A percentile compares a stretch with the other conserved stretches of the same genome.
Conservation (phyloP, 2,888 invertebrate genomes). For the Pelosia muscerda region DNA sequence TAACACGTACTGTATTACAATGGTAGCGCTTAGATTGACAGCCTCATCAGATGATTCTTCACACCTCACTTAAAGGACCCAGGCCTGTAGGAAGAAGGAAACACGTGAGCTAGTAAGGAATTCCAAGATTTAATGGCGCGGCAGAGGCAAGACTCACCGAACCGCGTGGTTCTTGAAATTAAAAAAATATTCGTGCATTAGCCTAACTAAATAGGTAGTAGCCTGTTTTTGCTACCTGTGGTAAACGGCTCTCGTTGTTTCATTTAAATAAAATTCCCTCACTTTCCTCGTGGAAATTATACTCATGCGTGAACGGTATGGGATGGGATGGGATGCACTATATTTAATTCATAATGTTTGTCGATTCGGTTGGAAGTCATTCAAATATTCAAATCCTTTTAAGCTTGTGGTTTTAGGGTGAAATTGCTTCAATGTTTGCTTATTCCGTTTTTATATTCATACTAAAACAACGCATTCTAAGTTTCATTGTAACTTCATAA, state of each 20-base stretch:
- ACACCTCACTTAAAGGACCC: no score
- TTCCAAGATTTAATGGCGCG: no score
- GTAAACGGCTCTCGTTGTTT: neutral
- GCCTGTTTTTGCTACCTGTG: neutral
- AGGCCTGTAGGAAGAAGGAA: no score
- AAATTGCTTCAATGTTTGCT: constrained; percentile 20
- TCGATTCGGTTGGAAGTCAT: neutral
- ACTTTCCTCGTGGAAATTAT: neutral
- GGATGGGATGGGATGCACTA: neutral
- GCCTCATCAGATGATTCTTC: no score
- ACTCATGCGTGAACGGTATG: neutral
- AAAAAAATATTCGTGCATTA: no score
- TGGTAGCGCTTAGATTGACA: no score
- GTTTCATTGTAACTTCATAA: neutral
- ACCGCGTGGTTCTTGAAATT: no score
- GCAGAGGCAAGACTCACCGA: no score
- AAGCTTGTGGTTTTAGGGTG: constrained; percentile 12
- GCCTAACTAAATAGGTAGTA: no score
- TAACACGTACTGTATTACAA: no score
- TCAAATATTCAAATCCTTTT: constrained; percentile 12
- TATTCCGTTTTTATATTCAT: constrained; percentile 19
- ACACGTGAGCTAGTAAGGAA: no score
- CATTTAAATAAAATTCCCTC: neutral
- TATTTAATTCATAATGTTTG: constrained; percentile 12
- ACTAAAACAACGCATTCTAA: no score